Base-by-base conservation (phyloP, 1,140 invertebrate species). In the Eufriesea mexicana region DNA sequence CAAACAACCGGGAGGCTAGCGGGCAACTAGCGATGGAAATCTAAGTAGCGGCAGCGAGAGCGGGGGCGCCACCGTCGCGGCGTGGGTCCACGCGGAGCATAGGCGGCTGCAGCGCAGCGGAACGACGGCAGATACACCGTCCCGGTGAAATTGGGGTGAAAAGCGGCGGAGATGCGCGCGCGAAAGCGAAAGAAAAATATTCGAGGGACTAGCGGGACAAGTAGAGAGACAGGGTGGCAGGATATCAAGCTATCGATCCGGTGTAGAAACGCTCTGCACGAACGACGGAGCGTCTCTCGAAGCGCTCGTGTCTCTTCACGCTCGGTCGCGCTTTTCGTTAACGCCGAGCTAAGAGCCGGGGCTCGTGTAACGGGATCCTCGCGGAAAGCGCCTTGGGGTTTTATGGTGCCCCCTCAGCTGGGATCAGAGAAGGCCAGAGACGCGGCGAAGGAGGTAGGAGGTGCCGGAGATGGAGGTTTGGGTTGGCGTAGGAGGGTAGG, bases 331-430 rank as follows among this genome's bases (percentile, higher is more conserved):
- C 89, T 90, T 91, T 90, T 91, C 89, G 89, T 91, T 90, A 90
- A 89, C 87, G 80, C 85, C 85, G 79, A 84, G 84, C 89, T 87
- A 90, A 88, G 88, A 89, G 90, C 81, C 78, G 75, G 84, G 85
- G 86, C 87, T 89, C 85, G 86, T 90, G 90, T 92, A 90, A 92
- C 86, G 85, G 87, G 82, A 92, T 91, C 89, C 89, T 91, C 86
- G 89, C 84, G 77, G 89, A 92, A 92, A 92, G 90, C 86, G 85
- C 89, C 88, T 92, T 90, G 86, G 89, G 86, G 90, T 87, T 92
- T 92, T 89, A 89, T 88, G 87, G 91, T 88, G 86, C 88, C 80
- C 80, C 83, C 87, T 87, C 74, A 72, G 75, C 78, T 84, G 59
- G 84, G 84, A 90, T 89, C 86, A 83, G 82, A 84, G 79, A 83